These are phyloP conservation scores for Babylonia areolata DNA, from an alignment of 1,140 invertebrate species.

Conservation along the genomic window DNA sequence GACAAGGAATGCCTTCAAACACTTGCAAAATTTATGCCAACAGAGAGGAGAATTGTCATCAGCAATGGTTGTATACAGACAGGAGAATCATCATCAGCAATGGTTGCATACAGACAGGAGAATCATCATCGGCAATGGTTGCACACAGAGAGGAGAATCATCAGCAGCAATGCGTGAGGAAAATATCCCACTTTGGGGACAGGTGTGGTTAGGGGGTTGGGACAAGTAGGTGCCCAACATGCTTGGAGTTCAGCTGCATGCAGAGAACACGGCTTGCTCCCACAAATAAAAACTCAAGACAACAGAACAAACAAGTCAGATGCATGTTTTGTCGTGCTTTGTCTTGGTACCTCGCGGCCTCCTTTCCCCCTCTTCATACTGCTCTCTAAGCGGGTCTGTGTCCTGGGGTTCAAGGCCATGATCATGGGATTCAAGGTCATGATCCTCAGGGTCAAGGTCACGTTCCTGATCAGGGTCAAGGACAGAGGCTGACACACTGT, in stretches of 20 bases:
- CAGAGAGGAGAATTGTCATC: no score
- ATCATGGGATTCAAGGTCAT: conserved; percentile 7
- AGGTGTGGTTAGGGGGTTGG: no score
- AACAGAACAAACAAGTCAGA: background rate
- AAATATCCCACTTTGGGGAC: no score
- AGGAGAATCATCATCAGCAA: no score
- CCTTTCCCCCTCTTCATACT: conserved; percentile 15
- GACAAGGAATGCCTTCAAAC: no score
- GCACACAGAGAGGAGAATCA: no score
- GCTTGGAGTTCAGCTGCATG: background rate
- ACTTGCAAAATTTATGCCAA: no score
- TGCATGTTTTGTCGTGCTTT: background rate
- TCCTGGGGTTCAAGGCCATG: conserved; percentile 1
- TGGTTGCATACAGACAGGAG: no score
- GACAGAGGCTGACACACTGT: conserved; percentile 21
- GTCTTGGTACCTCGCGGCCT: background rate
- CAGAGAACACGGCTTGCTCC: conserved; percentile 20
- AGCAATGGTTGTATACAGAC: no score
- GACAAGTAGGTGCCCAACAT: background rate
- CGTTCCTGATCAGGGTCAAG: conserved; percentile 6
- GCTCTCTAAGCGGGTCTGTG: conserved; percentile 12
- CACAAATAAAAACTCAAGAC: background rate
- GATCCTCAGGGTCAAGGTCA: conserved; percentile 4
- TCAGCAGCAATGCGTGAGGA: no score
- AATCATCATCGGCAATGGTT: no score